Evolutionary conservation across 1,140 invertebrate genomes (phyloP), one percentile per base, ranked within the genome.

Genomic region (Leptoteleia sp.): DNA sequence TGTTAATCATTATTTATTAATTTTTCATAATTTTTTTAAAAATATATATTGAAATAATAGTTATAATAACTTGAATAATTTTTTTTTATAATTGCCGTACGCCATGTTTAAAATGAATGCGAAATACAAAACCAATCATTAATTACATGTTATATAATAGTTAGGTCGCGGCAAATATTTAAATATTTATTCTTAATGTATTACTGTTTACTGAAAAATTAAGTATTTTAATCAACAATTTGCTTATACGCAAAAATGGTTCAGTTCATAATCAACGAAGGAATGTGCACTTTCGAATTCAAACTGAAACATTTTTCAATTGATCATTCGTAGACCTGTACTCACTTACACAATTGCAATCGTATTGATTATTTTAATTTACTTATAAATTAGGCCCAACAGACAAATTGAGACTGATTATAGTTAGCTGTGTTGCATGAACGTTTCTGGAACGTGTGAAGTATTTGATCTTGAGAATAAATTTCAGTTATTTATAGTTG

Each of bases 101-200:
- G n/a, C n/a, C n/a, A n/a, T n/a, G n/a, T n/a, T n/a, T n/a, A n/a
- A n/a, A n/a, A n/a, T n/a, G n/a, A n/a, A n/a, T n/a, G 25, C 45
- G 17, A 64, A 25, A 29, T 29, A 13, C 17, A 50, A 42, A 43
- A 43, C 38, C 35, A 43, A n/a, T n/a, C n/a, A n/a, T n/a, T 62
- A 62, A 48, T 37, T 52, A 50, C 16, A 19, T 42, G 42, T 37
- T 61, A 9, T 64, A 47, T 50, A 50, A 22, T 11, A 52, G 33
- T 42, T 65, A 65, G 38, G 8, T 17, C 31, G 54, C 33, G 48
- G 61, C 61, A 65, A 65, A 37, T 65, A 65, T 65, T 65, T 43
- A 9, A 40, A 35, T 22, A 47, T 55, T 42, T 52, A 42, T 50
- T 31, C 40, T 50, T 42, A 35, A 8, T 45, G 4, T 45, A 59